Conservation (phyloP, 1,140 invertebrate genomes). For the Heliconius hermathena region DNA sequence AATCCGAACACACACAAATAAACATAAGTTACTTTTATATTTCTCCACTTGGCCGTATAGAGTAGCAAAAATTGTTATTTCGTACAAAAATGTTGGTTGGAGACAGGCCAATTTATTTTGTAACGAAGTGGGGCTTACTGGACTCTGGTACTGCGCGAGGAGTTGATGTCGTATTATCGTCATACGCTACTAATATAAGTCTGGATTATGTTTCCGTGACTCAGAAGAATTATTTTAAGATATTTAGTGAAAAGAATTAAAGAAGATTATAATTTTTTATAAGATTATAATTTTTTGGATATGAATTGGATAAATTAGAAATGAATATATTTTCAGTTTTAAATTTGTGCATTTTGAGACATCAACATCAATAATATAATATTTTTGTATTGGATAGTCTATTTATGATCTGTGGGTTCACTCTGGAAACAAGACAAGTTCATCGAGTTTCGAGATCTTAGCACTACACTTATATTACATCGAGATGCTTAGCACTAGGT, state of each 20-base stretch:
- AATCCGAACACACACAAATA: slow-evolving; percentile 6
- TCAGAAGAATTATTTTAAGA: neutral
- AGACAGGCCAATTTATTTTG: slow-evolving; percentile 47
- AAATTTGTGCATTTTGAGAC: no score
- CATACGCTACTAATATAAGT: slow-evolving; percentile 9
- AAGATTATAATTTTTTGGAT: no score
- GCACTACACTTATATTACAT: no score
- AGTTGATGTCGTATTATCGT: slow-evolving; percentile 20
- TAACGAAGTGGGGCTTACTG: slow-evolving; percentile 42
- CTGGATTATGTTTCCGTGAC: neutral
- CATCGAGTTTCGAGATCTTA: no score
- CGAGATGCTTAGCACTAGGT: no score
- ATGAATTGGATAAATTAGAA: neutral
- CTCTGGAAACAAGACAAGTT: no score
- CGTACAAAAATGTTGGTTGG: slow-evolving; percentile 45
- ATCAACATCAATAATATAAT: no score
- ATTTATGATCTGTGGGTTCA: no score
- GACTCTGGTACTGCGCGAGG: slow-evolving; percentile 17
- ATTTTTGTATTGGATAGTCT: no score
- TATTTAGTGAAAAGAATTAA: neutral
- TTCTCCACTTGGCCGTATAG: slow-evolving; percentile 34
- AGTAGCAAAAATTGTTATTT: slow-evolving; percentile 47
- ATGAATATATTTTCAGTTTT: neutral
- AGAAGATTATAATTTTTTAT: no score
- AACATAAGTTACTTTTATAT: slow-evolving; percentile 14